Evolutionary conservation across 2,113 vertebrate genomes (phyloP).

Genomic region (Dipodomys merriami): DNA sequence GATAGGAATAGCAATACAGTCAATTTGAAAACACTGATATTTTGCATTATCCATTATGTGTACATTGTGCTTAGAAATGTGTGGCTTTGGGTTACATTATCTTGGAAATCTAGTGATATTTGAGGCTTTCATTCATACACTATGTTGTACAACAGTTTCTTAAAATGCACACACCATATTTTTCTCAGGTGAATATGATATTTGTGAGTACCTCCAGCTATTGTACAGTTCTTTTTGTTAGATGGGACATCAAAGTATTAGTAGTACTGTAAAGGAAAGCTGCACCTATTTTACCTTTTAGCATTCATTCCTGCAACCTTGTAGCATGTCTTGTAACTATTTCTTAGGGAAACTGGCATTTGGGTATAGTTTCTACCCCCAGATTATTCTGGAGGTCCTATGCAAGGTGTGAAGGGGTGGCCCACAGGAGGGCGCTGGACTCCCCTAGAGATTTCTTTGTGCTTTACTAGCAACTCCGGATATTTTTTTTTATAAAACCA

Average conservation of each 20-base stretch:
- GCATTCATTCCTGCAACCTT: slow-evolving; percentile 75
- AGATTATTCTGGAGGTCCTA: slow-evolving; percentile 42
- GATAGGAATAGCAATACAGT: slow-evolving; percentile 83
- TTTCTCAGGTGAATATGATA: slow-evolving; percentile 55
- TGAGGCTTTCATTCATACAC: slow-evolving; percentile 73
- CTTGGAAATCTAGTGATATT: slow-evolving; percentile 67
- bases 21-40: slow-evolving; percentile 77
- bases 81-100: slow-evolving; percentile 69
- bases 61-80: slow-evolving; percentile 82
- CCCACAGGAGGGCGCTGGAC: slow-evolving; percentile 58
- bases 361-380: slow-evolving; percentile 50
- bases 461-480: slow-evolving; percentile 76
- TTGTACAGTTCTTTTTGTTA: slow-evolving; percentile 69
- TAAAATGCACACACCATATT: slow-evolving; percentile 70
- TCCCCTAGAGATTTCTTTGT: slow-evolving; percentile 70
- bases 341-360: slow-evolving; percentile 70
- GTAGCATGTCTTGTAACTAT: slow-evolving; percentile 67
- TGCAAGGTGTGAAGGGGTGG: slow-evolving; percentile 25
- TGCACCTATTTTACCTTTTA: slow-evolving; percentile 76
- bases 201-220: slow-evolving; percentile 70
- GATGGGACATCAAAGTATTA: slow-evolving; percentile 74
- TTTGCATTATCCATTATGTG: slow-evolving; percentile 82
- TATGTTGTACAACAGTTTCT: slow-evolving; percentile 69
- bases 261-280: slow-evolving; percentile 77
- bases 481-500: slow-evolving; percentile 77